Conservation (phyloP, 2,797 vertebrate genomes). For the Choloepus didactylus region DNA sequence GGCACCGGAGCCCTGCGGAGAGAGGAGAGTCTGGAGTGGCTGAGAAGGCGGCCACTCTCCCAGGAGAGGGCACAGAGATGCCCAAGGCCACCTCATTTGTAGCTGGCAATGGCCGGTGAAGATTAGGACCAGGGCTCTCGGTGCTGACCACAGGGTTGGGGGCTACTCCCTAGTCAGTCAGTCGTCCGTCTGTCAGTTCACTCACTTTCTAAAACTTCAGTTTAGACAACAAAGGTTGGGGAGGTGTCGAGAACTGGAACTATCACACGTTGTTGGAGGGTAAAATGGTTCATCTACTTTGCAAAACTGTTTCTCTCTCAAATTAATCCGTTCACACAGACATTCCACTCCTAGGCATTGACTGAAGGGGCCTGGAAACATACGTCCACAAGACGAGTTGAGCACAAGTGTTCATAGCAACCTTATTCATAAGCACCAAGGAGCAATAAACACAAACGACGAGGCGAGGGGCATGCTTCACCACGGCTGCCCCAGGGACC, state of each 20-base stretch:
- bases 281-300: not conserved
- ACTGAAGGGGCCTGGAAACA: not conserved
- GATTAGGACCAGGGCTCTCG: not conserved
- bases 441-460: not conserved
- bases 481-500: no score
- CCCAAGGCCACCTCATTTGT: rapidly evolving
- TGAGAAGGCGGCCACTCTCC: rapidly evolving
- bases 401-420: no score
- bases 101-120: no score
- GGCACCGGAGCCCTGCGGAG: not conserved
- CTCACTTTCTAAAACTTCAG: not conserved
- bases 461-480: no score
- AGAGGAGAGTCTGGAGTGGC: rapidly evolving
- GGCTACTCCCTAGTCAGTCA: no score
- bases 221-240: not conserved
- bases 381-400: no score
- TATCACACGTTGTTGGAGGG: no score
- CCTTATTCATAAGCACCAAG: rapidly evolving
- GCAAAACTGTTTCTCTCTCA: not conserved
- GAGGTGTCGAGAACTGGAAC: not conserved
- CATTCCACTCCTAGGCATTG: no score
- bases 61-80: rapidly evolving
- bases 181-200: no score
- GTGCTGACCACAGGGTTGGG: rapidly evolving
- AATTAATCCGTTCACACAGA: no score